Percentiles rank a stretch among this genome's conserved stretches.
Evolutionary conservation across 2,888 invertebrate species (phyloP).

Genomic region (Brachycybe producta): DNA sequence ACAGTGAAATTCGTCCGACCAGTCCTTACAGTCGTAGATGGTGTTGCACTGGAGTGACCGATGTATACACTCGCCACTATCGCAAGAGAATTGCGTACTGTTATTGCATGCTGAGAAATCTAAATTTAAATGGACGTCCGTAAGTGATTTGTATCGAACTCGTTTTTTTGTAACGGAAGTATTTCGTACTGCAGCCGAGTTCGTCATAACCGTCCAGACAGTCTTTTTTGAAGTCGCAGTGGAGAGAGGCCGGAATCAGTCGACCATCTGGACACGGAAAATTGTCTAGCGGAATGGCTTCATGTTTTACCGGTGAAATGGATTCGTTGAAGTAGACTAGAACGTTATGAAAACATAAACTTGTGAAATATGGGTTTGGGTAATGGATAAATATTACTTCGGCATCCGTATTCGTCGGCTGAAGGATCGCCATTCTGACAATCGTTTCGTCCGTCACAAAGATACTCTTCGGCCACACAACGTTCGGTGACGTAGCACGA

Average conservation of each 20-base stretch:
- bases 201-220: slow-evolving; percentile 37
- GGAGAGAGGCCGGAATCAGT: slow-evolving; percentile 26
- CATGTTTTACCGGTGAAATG: not conserved
- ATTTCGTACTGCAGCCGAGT: slow-evolving; percentile 24
- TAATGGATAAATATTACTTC: slow-evolving; percentile 17
- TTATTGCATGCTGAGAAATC: no score
- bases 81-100: no score
- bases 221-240: slow-evolving; percentile 34
- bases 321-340: not conserved
- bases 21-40: slow-evolving; percentile 37
- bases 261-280: slow-evolving; percentile 29
- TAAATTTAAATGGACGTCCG: no score
- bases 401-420: slow-evolving; percentile 36
- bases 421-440: slow-evolving; percentile 34
- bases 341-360: not conserved
- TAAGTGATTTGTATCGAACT: no score
- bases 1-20: slow-evolving; percentile 36
- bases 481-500: slow-evolving; percentile 26
- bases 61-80: no score
- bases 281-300: not conserved
- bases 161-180: no score
- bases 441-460: slow-evolving; percentile 37
- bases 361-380: not conserved
- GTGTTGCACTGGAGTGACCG: no score
- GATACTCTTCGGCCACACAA: slow-evolving; percentile 32